Percentiles rank a stretch among this genome's conserved stretches.
These are phyloP conservation scores for Helogale parvula DNA, from an alignment of 2,113 vertebrate genomes.

Conservation along the genomic window DNA sequence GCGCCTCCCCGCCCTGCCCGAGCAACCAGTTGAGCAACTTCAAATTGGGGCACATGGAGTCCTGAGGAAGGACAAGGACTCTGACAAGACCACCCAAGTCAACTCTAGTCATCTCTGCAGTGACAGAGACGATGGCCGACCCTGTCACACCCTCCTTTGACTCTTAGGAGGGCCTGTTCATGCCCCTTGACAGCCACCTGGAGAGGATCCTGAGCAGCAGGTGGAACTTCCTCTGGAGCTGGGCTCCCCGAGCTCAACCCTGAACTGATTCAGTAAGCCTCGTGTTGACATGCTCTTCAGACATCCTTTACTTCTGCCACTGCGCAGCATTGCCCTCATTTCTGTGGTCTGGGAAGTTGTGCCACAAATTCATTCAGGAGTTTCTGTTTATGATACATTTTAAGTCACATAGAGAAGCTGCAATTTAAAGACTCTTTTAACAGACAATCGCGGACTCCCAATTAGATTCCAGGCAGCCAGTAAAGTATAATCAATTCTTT, in stretches of 20 bases:
- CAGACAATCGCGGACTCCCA: not conserved
- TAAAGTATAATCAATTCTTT: not conserved
- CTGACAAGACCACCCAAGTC: not conserved
- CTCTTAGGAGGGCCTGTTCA: not conserved
- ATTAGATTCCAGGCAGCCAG: not conserved
- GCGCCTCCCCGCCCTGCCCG: not conserved
- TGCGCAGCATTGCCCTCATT: not conserved
- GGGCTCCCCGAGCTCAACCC: not conserved
- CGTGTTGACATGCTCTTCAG: not conserved
- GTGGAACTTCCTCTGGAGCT: not conserved
- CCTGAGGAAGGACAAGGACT: not conserved
- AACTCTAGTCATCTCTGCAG: not conserved
- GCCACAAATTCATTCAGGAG: not conserved
- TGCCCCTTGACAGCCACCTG: not conserved
- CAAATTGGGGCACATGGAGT: too few species aligned
- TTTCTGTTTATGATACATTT: not conserved
- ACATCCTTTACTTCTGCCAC: not conserved
- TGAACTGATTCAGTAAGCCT: not conserved
- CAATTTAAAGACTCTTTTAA: not conserved
- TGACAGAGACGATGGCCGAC: not conserved
- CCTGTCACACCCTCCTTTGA: not conserved
- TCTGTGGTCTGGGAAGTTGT: not conserved
- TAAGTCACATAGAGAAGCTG: not conserved
- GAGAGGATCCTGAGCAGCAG: not conserved
- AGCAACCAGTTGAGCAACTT: not conserved